Evolutionary conservation across 2,888 invertebrate genomes (phyloP), one percentile per base, ranked within the genome.

Genomic region (Ischnura elegans): DNA sequence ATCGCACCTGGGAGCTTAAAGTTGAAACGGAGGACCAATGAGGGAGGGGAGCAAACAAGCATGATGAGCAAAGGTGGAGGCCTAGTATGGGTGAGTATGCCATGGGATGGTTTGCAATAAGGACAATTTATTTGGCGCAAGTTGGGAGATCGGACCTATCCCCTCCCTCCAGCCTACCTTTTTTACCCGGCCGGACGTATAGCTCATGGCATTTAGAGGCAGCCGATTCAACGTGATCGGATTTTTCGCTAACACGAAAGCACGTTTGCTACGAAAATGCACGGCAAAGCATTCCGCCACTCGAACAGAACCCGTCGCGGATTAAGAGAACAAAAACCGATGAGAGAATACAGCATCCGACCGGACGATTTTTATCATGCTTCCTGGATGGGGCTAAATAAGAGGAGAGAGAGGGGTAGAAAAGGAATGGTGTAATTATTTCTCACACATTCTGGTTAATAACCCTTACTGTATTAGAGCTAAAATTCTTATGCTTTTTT

Each of bases 1-100:
- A 51, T 87, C 87, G 87, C 87, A 87, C 87, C 87, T 87, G 87
- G 51, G 51, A 51, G 51, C 87, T 51, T 51, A 51, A 29, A 21
- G 76, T 76, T 76, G 76, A 76, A 76, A 76, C 29, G 76, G 45
- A 87, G 86, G 42, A 19, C 16, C 51, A 86, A 87, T n/a, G 87
- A 87, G 87, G 76, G 76, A 36, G 13, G 86, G 86, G 46, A 0
- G 45, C 45, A 43, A 45, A 46, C 45, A 43, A 46, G 86, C 45
- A 25, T 25, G 86, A 45, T 46, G 45, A 43, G 45, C n/a, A 46
- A 86, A n/a, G 86, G 46, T 25, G 5, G 16, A 36, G 42, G 43
- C 21, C 21, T 25, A 10, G 25, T 76, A 36, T 10, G 76, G 76
- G 76, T 36, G 76, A 16, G 66, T 6, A 29, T 2, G 29, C 10